These are phyloP conservation scores for Pasiphila rectangulata DNA, from an alignment of 2,888 invertebrate species.

Conservation along the genomic window DNA sequence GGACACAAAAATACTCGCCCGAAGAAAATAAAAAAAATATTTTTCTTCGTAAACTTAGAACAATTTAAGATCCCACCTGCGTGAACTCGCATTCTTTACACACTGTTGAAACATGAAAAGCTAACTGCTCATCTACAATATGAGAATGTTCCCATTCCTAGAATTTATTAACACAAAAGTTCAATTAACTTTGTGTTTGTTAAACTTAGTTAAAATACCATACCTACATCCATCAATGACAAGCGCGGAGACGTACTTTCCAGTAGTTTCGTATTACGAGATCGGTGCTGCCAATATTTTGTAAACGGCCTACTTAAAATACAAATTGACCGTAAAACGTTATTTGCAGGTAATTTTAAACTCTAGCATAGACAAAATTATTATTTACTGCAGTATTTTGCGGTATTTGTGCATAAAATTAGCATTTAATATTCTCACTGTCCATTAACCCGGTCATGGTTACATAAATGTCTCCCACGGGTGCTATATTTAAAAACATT, in stretches of 20 bases:
- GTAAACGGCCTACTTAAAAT: background rate
- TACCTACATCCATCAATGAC: constrained; percentile 26
- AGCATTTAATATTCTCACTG: constrained; percentile 60
- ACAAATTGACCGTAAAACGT: too few species aligned
- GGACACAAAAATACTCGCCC: too few species aligned
- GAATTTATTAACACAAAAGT: constrained; percentile 1
- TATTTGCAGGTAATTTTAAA: background rate
- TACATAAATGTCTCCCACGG: constrained; percentile 71
- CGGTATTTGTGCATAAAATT: constrained; percentile 42
- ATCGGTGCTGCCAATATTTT: background rate
- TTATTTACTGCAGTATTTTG: constrained; percentile 5
- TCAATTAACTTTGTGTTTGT: constrained; percentile 7
- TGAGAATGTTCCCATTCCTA: background rate
- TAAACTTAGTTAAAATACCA: constrained; percentile 24
- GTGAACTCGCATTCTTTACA: too few species aligned
- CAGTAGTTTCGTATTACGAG: too few species aligned
- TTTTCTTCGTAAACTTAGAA: too few species aligned
- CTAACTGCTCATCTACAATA: background rate
- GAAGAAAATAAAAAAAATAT: too few species aligned
- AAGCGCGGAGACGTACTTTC: constrained; percentile 18
- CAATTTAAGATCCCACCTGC: too few species aligned
- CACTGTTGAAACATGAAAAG: too few species aligned
- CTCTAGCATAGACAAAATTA: background rate
- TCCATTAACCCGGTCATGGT: constrained; percentile 77
- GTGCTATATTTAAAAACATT: constrained; percentile 68